Evolutionary conservation across 2,888 invertebrate species (phyloP).

Genomic region (Nebria salina): DNA sequence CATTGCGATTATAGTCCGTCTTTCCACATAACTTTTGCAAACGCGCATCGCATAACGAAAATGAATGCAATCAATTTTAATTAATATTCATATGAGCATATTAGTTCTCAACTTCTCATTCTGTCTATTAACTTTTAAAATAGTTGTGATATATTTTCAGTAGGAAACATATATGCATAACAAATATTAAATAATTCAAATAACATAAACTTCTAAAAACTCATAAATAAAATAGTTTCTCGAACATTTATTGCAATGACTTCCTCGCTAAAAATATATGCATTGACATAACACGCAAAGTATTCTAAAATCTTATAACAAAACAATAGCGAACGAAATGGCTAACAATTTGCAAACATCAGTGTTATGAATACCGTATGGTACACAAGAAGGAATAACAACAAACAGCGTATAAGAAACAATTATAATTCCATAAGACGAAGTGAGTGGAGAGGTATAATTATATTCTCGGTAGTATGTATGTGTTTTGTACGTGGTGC

Average conservation of each 20-base stretch:
- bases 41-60: no score
- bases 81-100: no score
- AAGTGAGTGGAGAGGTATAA: background rate
- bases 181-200: background rate
- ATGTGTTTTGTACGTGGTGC: background rate
- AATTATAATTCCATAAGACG: conserved; percentile 45
- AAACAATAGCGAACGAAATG: background rate
- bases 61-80: no score
- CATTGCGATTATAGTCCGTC: no score
- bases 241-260: background rate
- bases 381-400: background rate
- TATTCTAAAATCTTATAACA: background rate
- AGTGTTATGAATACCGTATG: background rate
- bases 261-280: background rate
- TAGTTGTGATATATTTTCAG: no score
- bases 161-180: background rate
- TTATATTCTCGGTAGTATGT: background rate
- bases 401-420: conserved; percentile 26
- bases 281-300: background rate
- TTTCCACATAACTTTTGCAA: no score
- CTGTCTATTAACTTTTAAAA: no score
- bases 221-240: background rate
- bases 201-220: background rate
- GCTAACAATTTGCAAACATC: background rate
- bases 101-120: no score